Conservation (phyloP, 37 sponge, comb jelly and placozoan genomes). For the Petrosia ficiformis region DNA sequence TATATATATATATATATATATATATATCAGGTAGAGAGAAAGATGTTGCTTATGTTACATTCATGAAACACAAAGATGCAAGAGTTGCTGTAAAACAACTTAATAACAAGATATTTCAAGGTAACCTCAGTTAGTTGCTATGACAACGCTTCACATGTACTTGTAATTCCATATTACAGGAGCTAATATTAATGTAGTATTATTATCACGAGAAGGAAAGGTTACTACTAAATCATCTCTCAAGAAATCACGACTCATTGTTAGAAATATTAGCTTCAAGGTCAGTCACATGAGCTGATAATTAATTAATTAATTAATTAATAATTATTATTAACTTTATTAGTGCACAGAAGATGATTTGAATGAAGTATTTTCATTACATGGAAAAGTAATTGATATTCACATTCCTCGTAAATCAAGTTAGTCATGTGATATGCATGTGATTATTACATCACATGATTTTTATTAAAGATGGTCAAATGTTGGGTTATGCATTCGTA, state of each 20-base stretch:
- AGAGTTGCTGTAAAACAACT: slow-evolving; percentile 33
- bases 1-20: too few relatives aligned
- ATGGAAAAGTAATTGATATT: slow-evolving; percentile 55
- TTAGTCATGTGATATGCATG: background rate
- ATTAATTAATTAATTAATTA: background rate
- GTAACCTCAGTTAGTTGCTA: background rate
- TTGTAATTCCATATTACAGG: background rate
- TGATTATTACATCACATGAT: background rate
- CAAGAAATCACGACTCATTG: slow-evolving; percentile 67
- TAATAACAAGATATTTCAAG: slow-evolving; percentile 43
- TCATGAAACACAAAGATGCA: slow-evolving; percentile 36
- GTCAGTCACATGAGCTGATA: too few relatives aligned
- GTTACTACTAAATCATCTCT: background rate
- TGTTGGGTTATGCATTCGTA: slow-evolving; percentile 72
- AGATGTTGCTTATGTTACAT: slow-evolving; percentile 42
- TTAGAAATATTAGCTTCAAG: slow-evolving; percentile 78
- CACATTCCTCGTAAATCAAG: slow-evolving; percentile 70
- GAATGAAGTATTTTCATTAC: slow-evolving; percentile 27
- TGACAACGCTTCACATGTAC: background rate
- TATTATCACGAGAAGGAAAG: slow-evolving; percentile 41
- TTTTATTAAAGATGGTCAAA: slow-evolving; percentile 2
- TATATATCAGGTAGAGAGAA: too few relatives aligned
- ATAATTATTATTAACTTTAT: background rate
- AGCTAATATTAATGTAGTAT: background rate
- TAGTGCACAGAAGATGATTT: slow-evolving; percentile 56